A percentile compares a stretch with the other conserved stretches of the same genome.
phyloP scores from a whole-genome alignment of 2,888 invertebrate species.

The Drosophila incognita region DNA sequence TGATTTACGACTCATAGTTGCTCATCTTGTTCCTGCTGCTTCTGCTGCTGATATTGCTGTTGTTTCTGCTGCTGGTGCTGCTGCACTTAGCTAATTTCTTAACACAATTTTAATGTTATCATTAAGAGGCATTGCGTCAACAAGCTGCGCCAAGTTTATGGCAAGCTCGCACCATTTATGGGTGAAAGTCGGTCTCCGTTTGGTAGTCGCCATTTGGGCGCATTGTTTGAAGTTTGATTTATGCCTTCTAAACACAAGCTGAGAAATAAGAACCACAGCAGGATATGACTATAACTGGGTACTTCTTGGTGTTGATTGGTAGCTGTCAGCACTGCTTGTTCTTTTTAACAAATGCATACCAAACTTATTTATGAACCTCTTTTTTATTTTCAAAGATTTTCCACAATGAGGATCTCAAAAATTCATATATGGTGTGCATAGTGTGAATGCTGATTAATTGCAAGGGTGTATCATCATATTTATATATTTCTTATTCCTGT shows the following conservation, averaged over 20 bases:
- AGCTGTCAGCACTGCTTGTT: conserved; percentile 28
- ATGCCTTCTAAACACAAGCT: conserved; percentile 31
- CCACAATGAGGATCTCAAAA: neutral
- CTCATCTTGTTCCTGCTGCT: conserved; percentile 31
- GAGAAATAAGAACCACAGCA: conserved; percentile 46
- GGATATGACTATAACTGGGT: conserved; percentile 26
- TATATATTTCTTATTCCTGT: neutral
- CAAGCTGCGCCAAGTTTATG: conserved; percentile 50
- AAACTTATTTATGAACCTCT: conserved; percentile 3
- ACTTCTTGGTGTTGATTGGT: conserved; percentile 47
- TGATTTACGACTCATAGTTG: conserved; percentile 70
- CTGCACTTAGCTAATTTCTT: conserved; percentile 73
- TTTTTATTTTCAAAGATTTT: neutral
- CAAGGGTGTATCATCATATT: neutral
- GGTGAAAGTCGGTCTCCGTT: conserved; percentile 64
- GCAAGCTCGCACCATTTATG: conserved; percentile 67
- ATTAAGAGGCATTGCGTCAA: conserved; percentile 75
- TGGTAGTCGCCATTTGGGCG: conserved; percentile 41
- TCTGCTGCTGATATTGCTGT: conserved; percentile 15
- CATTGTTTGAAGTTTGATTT: conserved; percentile 74
- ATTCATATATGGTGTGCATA: neutral
- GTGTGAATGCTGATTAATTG: neutral
- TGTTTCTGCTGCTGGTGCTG: conserved; percentile 11
- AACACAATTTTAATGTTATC: conserved; percentile 80
- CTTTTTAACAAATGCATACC: neutral